phyloP scores from a whole-genome alignment of 1,140 invertebrate genomes.

The Theocolax elegans region DNA sequence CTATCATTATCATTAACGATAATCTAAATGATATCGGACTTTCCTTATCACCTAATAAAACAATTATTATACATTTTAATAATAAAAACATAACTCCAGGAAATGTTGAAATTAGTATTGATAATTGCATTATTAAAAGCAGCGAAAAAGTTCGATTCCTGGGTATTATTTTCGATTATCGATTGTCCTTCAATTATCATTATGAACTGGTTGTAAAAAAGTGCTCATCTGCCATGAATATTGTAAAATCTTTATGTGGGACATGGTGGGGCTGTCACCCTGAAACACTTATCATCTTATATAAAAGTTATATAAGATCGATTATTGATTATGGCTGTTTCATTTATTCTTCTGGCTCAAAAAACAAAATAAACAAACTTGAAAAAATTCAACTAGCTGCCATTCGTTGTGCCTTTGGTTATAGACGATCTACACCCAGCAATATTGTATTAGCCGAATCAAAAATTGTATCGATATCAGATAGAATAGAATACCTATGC shows the following conservation, averaged over 20 bases:
- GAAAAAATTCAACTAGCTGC: neutral
- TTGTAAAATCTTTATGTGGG: neutral
- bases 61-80: neutral
- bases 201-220: neutral
- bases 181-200: neutral
- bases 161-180: neutral
- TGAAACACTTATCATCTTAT: no score
- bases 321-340: no score
- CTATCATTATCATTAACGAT: neutral
- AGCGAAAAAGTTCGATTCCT: neutral
- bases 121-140: neutral
- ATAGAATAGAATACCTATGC: neutral
- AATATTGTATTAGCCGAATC: neutral
- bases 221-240: neutral
- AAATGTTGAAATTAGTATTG: neutral
- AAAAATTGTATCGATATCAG: neutral
- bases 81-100: neutral
- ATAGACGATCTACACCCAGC: neutral
- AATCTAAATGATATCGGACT: neutral
- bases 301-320: no score
- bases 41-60: neutral
- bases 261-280: no score
- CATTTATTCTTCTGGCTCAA: neutral
- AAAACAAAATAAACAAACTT: neutral
- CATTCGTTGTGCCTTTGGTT: neutral